These are phyloP conservation scores for Tragelaphus strepsiceros DNA, from an alignment of 2,113 vertebrate genomes.

Conservation along the genomic window DNA sequence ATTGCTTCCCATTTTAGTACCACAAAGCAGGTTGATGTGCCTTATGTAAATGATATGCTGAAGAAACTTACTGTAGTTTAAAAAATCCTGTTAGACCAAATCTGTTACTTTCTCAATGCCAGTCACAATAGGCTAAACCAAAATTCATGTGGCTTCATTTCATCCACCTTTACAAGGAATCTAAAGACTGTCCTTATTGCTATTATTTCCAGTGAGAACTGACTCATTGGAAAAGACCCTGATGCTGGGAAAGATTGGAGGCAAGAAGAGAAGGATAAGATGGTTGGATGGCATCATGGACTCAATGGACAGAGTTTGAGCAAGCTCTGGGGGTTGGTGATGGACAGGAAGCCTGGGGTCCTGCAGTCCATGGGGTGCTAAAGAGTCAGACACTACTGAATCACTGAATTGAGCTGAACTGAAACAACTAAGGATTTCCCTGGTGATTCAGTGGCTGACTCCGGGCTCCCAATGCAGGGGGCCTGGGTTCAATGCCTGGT, in stretches of 20 bases:
- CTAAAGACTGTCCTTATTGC: not conserved
- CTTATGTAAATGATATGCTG: not conserved
- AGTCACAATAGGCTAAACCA: not conserved
- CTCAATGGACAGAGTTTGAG: not conserved
- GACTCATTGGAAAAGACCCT: not conserved
- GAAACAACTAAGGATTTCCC: not conserved
- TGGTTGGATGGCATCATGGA: not conserved
- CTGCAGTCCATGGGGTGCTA: not conserved
- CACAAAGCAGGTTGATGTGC: not conserved
- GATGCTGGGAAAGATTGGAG: not conserved
- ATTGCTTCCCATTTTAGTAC: not conserved
- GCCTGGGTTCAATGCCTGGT: not conserved
- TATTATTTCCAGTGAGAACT: not conserved
- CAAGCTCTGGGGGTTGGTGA: not conserved
- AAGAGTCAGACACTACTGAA: not conserved
- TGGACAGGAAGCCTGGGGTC: not conserved
- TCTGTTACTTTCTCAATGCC: not conserved
- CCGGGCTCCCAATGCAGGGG: not conserved
- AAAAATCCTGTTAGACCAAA: not conserved
- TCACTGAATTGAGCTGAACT: accelerated
- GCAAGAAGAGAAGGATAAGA: not conserved
- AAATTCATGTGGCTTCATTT: not conserved
- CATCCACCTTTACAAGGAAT: not conserved
- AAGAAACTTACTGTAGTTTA: not conserved
- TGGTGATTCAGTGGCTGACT: not conserved